phyloP scores from a whole-genome alignment of 2,888 invertebrate species.

The Aproaerema taeniolella region DNA sequence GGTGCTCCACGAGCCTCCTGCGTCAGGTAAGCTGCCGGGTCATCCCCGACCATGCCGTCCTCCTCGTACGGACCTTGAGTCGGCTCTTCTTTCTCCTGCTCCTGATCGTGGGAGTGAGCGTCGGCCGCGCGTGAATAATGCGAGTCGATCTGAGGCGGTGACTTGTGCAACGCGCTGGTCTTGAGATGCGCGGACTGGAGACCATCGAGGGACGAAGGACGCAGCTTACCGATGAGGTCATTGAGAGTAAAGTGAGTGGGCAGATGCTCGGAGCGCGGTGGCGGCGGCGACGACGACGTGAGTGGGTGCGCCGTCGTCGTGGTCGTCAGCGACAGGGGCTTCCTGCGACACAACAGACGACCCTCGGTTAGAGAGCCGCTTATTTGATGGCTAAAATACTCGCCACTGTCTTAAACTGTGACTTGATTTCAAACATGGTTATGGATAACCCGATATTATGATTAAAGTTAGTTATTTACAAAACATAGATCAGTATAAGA shows the following conservation, averaged over 20 bases:
- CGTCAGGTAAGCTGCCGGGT: constrained; percentile 69
- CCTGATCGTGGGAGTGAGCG: constrained; percentile 57
- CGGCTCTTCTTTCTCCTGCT: constrained; percentile 60
- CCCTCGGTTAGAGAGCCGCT: constrained; percentile 58
- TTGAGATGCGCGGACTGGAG: constrained; percentile 68
- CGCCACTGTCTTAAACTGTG: constrained; percentile 13
- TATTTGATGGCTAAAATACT: constrained; percentile 21
- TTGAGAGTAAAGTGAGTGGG: constrained; percentile 74
- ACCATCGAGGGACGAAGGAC: constrained; percentile 69
- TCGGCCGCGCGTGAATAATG: constrained; percentile 76
- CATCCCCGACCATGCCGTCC: constrained; percentile 75
- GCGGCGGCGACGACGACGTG: constrained; percentile 75
- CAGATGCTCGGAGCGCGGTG: constrained; percentile 73
- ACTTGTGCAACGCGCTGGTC: constrained; percentile 64
- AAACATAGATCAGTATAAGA: constrained; percentile 4
- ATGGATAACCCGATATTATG: background rate
- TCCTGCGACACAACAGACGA: constrained; percentile 60
- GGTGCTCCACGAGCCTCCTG: constrained; percentile 56
- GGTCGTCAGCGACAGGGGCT: constrained; percentile 75
- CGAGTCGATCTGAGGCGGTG: constrained; percentile 78
- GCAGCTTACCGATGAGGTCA: constrained; percentile 75
- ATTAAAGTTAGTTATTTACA: constrained; percentile 3
- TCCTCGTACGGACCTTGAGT: constrained; percentile 82
- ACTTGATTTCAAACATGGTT: constrained; percentile 13
- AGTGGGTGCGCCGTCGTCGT: constrained; percentile 76